phyloP scores from a whole-genome alignment of 2,113 vertebrate genomes.

The Passer domesticus region DNA sequence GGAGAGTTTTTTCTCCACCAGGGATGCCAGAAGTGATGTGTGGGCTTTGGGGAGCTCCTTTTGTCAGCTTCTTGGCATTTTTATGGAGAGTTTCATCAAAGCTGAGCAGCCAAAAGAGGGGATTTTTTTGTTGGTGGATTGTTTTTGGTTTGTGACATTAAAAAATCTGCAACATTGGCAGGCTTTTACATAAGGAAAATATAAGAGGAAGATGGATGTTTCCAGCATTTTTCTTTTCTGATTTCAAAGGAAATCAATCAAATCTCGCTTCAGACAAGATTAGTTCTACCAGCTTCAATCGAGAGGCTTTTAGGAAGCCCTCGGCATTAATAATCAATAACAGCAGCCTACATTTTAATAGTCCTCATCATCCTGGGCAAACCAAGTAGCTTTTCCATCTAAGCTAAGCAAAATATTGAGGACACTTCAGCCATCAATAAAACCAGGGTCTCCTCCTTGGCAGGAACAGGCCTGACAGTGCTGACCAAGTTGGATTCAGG shows the following conservation, averaged over 20 bases:
- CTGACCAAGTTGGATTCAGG: neutral
- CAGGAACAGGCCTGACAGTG: neutral
- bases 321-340: constrained; percentile 52
- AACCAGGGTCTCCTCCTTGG: neutral
- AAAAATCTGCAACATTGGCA: neutral
- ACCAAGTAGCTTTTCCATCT: neutral
- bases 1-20: neutral
- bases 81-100: neutral
- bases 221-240: neutral
- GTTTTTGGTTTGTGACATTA: neutral
- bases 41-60: neutral
- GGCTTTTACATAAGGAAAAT: neutral
- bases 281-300: constrained; percentile 11
- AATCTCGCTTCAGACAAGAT: neutral
- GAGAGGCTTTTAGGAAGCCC: neutral
- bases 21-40: neutral
- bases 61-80: constrained; percentile 2
- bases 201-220: neutral
- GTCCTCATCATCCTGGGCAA: neutral
- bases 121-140: neutral
- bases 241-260: constrained; percentile 55
- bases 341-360: constrained; percentile 11
- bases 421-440: neutral
- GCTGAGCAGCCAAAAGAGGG: neutral
- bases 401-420: neutral